Evolutionary conservation across 2,888 invertebrate genomes (phyloP).

Genomic region (Julus scandinavius): DNA sequence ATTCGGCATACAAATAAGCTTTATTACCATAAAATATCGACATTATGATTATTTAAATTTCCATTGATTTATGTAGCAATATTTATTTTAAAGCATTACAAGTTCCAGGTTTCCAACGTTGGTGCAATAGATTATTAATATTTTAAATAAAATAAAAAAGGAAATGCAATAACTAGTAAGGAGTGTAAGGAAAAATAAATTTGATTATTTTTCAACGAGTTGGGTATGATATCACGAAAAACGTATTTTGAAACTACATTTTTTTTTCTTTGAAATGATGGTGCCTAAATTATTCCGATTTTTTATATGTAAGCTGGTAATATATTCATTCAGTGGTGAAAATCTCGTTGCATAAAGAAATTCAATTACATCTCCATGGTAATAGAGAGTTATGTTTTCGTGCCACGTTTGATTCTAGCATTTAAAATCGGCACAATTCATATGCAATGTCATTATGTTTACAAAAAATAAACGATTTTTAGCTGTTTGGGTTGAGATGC

Average conservation of each 20-base stretch:
- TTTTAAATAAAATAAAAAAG: no score
- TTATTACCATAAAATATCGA: no score
- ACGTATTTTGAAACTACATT: neutral
- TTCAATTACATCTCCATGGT: neutral
- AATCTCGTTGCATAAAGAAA: neutral
- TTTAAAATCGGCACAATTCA: neutral
- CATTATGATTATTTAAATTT: no score
- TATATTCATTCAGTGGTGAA: neutral
- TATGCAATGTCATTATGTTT: conserved; percentile 6
- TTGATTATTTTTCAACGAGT: neutral
- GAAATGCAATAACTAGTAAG: no score
- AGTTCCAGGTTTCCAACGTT: no score
- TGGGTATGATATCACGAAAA: neutral
- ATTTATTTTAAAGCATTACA: no score
- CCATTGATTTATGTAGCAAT: no score
- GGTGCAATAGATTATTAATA: no score
- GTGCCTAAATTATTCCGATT: neutral
- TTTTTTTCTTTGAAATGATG: neutral
- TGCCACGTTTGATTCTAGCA: neutral
- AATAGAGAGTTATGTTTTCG: neutral
- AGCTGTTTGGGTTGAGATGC: neutral
- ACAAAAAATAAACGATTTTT: neutral
- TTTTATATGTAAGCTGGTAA: neutral
- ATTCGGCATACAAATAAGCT: no score
- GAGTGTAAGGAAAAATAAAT: neutral